Percentiles rank a stretch among this genome's conserved stretches.
Evolutionary conservation across 2,888 invertebrate genomes (phyloP).

Genomic region (Agonopterix subpropinquella): DNA sequence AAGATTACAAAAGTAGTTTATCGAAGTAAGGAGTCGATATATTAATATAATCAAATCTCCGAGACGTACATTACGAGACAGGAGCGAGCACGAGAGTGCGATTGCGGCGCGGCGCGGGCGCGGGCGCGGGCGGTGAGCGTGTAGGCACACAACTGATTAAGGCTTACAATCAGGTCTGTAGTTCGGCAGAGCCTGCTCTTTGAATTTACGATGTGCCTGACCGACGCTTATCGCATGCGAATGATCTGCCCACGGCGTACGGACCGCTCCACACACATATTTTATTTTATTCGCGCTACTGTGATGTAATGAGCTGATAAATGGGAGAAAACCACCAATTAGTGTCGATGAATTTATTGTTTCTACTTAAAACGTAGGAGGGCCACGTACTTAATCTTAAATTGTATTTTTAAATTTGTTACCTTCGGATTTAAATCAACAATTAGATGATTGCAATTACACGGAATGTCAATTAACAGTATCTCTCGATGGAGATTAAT

Average conservation of each 20-base stretch:
- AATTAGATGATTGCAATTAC: conserved; percentile 49
- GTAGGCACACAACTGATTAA: conserved; percentile 33
- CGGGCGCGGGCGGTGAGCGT: conserved; percentile 21
- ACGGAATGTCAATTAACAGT: conserved; percentile 39
- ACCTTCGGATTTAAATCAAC: conserved; percentile 51
- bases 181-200: conserved; percentile 70
- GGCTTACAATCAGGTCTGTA: conserved; percentile 64
- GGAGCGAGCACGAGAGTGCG: background rate
- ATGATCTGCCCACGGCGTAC: conserved; percentile 73
- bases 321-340: conserved; percentile 76
- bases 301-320: conserved; percentile 77
- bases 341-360: conserved; percentile 77
- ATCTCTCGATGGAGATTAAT: conserved; percentile 26
- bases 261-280: conserved; percentile 71
- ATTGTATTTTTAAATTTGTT: conserved; percentile 61
- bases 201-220: conserved; percentile 75
- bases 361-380: conserved; percentile 75
- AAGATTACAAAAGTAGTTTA: background rate
- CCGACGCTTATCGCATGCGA: conserved; percentile 74
- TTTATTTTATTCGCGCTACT: conserved; percentile 76
- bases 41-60: no score
- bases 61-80: no score
- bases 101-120: conserved; percentile 10
- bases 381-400: conserved; percentile 68
- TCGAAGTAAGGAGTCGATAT: no score